A percentile compares a stretch with the other conserved stretches of the same genome.
Evolutionary conservation across 2,888 invertebrate genomes (phyloP).

Genomic region (Schrankia costaestrigalis): DNA sequence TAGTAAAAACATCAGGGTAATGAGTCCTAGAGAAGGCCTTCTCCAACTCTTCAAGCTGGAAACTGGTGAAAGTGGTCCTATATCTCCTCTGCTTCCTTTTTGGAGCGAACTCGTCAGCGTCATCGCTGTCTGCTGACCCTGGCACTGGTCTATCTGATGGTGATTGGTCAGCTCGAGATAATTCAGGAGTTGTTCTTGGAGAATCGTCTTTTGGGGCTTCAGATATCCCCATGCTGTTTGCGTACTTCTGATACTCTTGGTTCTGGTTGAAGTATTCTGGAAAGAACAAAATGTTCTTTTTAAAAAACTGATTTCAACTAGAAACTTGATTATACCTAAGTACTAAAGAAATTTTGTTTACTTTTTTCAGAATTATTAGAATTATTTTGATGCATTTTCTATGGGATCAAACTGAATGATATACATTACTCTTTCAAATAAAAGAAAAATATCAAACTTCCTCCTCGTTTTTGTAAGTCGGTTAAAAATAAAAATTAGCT

Average conservation of each 20-base stretch:
- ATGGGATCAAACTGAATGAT: no score
- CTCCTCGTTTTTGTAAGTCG: no score
- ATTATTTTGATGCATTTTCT: no score
- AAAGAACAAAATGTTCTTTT: conserved; percentile 25
- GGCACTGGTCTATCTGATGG: conserved; percentile 75
- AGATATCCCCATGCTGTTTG: conserved; percentile 60
- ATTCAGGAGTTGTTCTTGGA: conserved; percentile 69
- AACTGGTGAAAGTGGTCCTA: conserved; percentile 96
- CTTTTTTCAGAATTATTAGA: no score
- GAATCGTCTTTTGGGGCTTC: conserved; percentile 66
- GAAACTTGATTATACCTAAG: neutral
- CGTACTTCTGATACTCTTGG: conserved; percentile 59
- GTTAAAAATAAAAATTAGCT: no score
- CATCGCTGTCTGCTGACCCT: conserved; percentile 83
- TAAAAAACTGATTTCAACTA: neutral
- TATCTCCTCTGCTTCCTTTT: conserved; percentile 95
- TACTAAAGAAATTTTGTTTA: no score
- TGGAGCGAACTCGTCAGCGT: conserved; percentile 89
- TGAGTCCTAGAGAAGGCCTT: conserved; percentile 98
- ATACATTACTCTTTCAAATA: no score
- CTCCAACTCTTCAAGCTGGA: conserved; percentile 96
- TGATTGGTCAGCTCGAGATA: conserved; percentile 62
- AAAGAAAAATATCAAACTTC: no score
- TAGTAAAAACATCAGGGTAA: conserved; percentile 98
- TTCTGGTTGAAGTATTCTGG: conserved; percentile 69